Evolutionary conservation across 2,797 vertebrate species (phyloP).

Genomic region (Spondyliosoma cantharus): DNA sequence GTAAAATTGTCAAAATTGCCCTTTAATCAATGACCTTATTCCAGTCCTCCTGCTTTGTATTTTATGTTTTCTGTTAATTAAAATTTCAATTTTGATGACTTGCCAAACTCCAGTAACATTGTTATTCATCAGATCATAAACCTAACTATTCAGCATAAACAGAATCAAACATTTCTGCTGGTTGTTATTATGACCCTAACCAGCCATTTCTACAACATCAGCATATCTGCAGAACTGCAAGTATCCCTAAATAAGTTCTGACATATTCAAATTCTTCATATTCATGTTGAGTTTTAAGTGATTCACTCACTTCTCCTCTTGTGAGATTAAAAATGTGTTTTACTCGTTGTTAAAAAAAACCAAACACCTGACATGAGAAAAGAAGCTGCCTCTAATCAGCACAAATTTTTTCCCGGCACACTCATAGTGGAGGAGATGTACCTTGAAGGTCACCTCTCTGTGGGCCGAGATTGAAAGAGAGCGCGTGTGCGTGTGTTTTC

Average conservation of each 20-base stretch:
- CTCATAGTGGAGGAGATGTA: constrained; percentile 36
- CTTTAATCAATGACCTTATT: too few relatives aligned
- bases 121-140: not conserved
- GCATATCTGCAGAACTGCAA: constrained; percentile 27
- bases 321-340: constrained; percentile 29
- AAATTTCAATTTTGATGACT: not conserved
- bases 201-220: not conserved
- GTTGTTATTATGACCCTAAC: not conserved
- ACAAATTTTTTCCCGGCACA: constrained; percentile 29
- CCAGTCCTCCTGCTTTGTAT: too few relatives aligned
- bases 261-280: constrained; percentile 20
- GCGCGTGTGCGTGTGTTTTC: constrained; percentile 15
- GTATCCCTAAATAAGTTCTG: not conserved
- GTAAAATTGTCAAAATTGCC: too few relatives aligned
- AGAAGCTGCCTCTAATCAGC: constrained; percentile 62
- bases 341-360: not conserved
- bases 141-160: not conserved
- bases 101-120: not conserved
- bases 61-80: too few relatives aligned
- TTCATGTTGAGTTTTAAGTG: constrained; percentile 5
- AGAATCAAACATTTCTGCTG: not conserved
- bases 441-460: constrained; percentile 65
- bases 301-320: constrained; percentile 16
- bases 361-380: constrained; percentile 35
- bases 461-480: constrained; percentile 12